phyloP scores from a whole-genome alignment of 1,140 invertebrate genomes.

The Drosophila sproati region DNA sequence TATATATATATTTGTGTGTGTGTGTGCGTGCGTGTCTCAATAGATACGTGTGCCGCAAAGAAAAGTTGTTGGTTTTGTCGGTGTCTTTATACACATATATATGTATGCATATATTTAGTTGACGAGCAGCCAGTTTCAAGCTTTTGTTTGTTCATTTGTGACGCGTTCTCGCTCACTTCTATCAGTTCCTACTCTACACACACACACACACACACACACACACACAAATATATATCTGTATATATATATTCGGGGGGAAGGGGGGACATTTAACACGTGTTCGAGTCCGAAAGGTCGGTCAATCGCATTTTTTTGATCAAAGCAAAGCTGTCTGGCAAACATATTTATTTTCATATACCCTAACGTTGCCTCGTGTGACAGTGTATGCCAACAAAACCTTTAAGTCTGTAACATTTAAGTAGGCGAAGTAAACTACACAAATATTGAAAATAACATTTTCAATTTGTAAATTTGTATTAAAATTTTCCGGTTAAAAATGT shows the following conservation, averaged over 20 bases:
- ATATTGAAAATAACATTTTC: too few species aligned
- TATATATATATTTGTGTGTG: constrained; percentile 24
- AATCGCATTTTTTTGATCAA: constrained; percentile 37
- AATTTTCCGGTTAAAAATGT: too few species aligned
- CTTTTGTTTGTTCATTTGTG: constrained; percentile 33
- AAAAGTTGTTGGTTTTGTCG: constrained; percentile 22
- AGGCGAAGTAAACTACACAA: too few species aligned
- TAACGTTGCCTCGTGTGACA: background rate
- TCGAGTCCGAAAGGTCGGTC: constrained; percentile 75
- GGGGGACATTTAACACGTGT: constrained; percentile 61
- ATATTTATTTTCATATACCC: constrained; percentile 2
- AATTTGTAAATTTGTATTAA: too few species aligned
- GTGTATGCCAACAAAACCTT: too few species aligned
- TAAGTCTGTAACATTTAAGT: too few species aligned
- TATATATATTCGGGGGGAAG: background rate
- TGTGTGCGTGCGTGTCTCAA: constrained; percentile 4
- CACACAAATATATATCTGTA: constrained; percentile 7
- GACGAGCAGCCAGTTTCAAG: constrained; percentile 10
- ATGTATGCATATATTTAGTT: constrained; percentile 16
- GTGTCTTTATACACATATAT: background rate
- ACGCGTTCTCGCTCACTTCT: constrained; percentile 31
- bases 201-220: constrained; percentile 4
- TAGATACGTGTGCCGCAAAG: constrained; percentile 6
- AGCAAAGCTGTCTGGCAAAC: background rate
- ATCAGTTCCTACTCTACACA: constrained; percentile 39